Evolutionary conservation across 2,888 invertebrate genomes (phyloP).

Genomic region (Eremobia ochroleuca): DNA sequence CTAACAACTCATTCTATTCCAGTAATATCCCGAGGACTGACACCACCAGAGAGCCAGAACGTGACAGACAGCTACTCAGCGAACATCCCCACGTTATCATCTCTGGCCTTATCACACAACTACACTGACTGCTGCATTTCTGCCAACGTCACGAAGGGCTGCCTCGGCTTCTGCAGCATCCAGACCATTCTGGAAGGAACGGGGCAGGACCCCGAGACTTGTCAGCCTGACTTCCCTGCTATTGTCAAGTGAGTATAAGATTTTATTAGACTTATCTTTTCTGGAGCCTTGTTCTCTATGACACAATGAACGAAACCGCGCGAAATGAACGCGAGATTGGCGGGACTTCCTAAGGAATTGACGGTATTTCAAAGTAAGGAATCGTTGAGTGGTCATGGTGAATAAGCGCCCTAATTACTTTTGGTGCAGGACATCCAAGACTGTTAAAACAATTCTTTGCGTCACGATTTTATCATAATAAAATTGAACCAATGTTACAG

Average conservation of each 20-base stretch:
- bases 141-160: constrained; percentile 93
- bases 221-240: constrained; percentile 95
- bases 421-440: too few species aligned
- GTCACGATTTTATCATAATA: too few species aligned
- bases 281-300: too few species aligned
- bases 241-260: constrained; percentile 91
- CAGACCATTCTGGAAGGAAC: constrained; percentile 95
- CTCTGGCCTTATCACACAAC: constrained; percentile 92
- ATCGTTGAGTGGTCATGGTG: too few species aligned
- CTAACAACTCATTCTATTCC: constrained; percentile 66
- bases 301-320: too few species aligned
- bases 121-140: constrained; percentile 95
- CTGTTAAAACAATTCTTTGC: too few species aligned
- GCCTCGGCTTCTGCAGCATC: constrained; percentile 96
- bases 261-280: not conserved
- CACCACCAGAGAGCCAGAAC: constrained; percentile 91
- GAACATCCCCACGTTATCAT: constrained; percentile 82
- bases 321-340: too few species aligned
- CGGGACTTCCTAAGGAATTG: too few species aligned
- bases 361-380: too few species aligned
- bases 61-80: constrained; percentile 87
- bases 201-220: constrained; percentile 95
- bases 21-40: constrained; percentile 92
- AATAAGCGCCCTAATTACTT: too few species aligned
- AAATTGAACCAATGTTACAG: too few species aligned